Percentiles rank a stretch among this genome's conserved stretches.
Conservation (phyloP, 2,888 invertebrate genomes). For the Chydorus sphaericus region DNA sequence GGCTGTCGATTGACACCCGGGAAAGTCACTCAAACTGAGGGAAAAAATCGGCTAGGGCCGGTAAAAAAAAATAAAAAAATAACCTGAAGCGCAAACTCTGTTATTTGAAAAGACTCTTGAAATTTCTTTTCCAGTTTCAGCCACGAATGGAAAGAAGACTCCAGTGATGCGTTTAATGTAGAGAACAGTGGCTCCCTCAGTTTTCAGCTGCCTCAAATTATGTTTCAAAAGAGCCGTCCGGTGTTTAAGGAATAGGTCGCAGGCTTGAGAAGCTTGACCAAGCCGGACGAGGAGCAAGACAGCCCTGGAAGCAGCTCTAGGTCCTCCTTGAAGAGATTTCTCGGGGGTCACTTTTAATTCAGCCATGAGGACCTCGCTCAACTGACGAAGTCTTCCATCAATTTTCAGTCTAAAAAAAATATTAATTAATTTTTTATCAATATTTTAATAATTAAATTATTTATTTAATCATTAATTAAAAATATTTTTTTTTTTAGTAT, state of each 20-base stretch:
- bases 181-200: conserved; percentile 60
- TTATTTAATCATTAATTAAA: background rate
- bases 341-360: conserved; percentile 81
- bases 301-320: conserved; percentile 68
- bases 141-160: conserved; percentile 68
- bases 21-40: too few species aligned
- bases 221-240: conserved; percentile 68
- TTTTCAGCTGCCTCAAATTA: conserved; percentile 61
- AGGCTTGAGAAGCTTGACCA: conserved; percentile 55
- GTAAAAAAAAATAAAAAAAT: too few species aligned
- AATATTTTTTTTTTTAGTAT: background rate
- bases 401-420: conserved; percentile 33
- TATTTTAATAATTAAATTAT: background rate
- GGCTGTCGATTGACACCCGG: too few species aligned
- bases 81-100: conserved; percentile 55
- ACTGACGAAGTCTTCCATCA: conserved; percentile 51
- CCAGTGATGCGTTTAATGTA: conserved; percentile 68
- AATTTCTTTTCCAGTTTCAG: conserved; percentile 59
- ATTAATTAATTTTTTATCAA: background rate
- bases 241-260: conserved; percentile 63
- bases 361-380: conserved; percentile 74
- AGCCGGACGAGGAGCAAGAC: conserved; percentile 69
- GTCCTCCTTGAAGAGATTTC: conserved; percentile 75
- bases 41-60: too few species aligned
- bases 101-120: conserved; percentile 65